phyloP scores from a whole-genome alignment of 1,140 invertebrate species.

The Halotydeus destructor region DNA sequence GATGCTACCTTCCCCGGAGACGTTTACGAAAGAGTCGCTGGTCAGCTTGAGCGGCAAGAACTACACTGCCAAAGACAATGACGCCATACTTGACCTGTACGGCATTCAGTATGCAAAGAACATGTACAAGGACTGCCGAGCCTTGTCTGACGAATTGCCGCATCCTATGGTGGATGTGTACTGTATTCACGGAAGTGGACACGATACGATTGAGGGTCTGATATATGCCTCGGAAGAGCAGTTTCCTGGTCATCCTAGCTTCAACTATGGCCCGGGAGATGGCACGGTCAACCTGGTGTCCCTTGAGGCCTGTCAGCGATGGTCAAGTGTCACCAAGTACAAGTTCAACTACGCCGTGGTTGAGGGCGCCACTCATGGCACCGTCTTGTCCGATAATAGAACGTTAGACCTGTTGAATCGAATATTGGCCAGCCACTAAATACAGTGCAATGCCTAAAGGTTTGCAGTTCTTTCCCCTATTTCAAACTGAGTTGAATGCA shows the following conservation, averaged over 20 bases:
- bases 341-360: no score
- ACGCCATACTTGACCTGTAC: not conserved
- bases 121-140: slow-evolving; percentile 3
- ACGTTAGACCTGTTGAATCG: no score
- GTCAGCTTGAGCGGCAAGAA: not conserved
- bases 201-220: not conserved
- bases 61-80: not conserved
- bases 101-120: not conserved
- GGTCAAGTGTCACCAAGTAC: not conserved
- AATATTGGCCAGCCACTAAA: no score
- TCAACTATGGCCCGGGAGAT: slow-evolving; percentile 1
- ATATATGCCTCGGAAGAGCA: slow-evolving; percentile 25
- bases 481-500: no score
- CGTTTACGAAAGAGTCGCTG: not conserved
- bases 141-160: not conserved
- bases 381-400: no score
- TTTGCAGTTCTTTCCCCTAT: no score
- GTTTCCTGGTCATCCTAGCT: slow-evolving; percentile 42
- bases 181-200: not conserved
- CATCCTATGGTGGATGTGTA: slow-evolving; percentile 4
- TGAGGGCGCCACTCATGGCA: no score
- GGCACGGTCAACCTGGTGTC: not conserved
- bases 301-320: not conserved
- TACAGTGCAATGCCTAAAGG: no score
- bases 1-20: not conserved